Base-by-base conservation (phyloP, 1,140 invertebrate genomes). In the Mesaphorura yosii region DNA sequence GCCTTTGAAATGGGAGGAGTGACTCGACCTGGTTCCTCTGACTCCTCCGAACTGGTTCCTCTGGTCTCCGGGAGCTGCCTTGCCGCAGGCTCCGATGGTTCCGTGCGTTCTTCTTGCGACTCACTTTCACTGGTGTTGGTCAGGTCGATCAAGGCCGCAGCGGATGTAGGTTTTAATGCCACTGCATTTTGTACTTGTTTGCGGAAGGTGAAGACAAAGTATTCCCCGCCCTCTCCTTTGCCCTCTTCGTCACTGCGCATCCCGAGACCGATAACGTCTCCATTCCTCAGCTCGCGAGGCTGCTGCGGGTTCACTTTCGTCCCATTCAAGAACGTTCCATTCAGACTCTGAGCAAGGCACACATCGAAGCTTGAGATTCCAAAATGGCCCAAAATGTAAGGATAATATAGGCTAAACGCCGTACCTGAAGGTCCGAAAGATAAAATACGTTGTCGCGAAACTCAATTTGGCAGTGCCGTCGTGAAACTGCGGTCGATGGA, bases 181-280 rank as follows among this genome's bases (percentile, higher is more conserved):
- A 37, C 17, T 12, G 34, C 12, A 37, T 37, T 12, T 12, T 17
- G 12, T 37, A 17, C 34, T 12, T 37, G 17, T 12, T 17, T 37
- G 34, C 12, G 12, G 34, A 17, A 17, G 34, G 17, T 17, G 34
- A 37, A 17, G 34, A 17, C 12, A 12, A 37, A 12, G 34, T 12
- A 12, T 12, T 12, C 12, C 12, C 12, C 34, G 12, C 17, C 12
- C 12, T 12, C 17, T 12, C 12, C 34, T 37, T 12, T 12, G 34
- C 48, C 6, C 51, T 37, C 20, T 22, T 14, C 1, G 38, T 26
- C 0, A 19, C 27, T 12, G 15, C 7, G 14, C 20, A 58, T 34
- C 4, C 57, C 57, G 1, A 58, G 31, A 4, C 57, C 57, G 20
- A 58, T 51, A 2, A 51, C 1, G 23, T 58, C 57, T 2, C 52